A percentile compares a stretch with the other conserved stretches of the same genome.
Evolutionary conservation across 2,113 vertebrate species (phyloP).

Genomic region (Mesoclemmys tuberculata): DNA sequence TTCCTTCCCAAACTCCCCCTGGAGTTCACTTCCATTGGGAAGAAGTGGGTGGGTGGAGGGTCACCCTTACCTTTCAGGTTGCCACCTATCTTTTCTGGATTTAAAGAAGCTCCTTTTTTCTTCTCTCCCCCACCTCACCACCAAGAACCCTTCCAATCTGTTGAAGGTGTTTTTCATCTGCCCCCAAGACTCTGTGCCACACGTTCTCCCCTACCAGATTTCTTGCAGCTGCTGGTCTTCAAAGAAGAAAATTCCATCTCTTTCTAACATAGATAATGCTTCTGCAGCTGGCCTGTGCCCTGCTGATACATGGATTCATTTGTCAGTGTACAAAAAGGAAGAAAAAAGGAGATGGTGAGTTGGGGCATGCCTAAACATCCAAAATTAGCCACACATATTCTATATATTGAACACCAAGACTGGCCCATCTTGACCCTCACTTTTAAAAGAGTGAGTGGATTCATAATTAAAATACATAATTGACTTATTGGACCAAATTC

Average conservation of each 20-base stretch:
- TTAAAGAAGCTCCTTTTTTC: background rate
- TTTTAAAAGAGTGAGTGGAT: background rate
- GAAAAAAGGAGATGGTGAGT: background rate
- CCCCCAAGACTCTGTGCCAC: background rate
- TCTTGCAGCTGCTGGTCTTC: background rate
- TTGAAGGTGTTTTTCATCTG: background rate
- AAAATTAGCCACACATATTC: background rate
- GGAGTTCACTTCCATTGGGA: background rate
- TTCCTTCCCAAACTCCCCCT: background rate
- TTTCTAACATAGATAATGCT: accelerated
- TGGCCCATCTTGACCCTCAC: background rate
- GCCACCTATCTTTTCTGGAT: background rate
- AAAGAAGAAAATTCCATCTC: background rate
- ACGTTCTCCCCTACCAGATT: background rate
- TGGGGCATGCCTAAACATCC: background rate
- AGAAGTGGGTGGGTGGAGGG: background rate
- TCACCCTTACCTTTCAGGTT: background rate
- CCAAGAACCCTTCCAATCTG: background rate
- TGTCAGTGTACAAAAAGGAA: background rate
- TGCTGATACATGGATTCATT: background rate
- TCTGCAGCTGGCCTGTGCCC: background rate
- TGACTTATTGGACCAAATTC: slow-evolving; percentile 2
- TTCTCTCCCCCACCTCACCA: background rate
- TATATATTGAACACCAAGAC: background rate
- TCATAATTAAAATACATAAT: background rate